Conservation (phyloP, 1,140 invertebrate species). For the Pogonognathellus flavescens region DNA sequence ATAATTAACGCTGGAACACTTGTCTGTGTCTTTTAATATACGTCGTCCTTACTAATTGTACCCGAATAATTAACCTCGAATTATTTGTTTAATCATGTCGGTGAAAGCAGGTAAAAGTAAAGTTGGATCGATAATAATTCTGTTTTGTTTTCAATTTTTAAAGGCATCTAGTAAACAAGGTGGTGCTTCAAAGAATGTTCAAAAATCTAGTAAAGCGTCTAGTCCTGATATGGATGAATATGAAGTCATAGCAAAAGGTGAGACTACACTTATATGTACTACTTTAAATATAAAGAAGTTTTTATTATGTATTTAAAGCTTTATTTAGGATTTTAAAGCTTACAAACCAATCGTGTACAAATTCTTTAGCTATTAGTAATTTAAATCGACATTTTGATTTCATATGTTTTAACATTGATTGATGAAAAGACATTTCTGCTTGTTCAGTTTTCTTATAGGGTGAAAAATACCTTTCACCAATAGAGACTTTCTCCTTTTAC, state of each 20-base stretch:
- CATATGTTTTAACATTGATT: too few species aligned
- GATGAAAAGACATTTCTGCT: too few species aligned
- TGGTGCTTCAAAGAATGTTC: constrained; percentile 51
- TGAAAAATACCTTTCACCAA: not conserved
- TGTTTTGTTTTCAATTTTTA: not conserved
- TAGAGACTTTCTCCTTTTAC: not conserved
- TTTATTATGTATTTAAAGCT: too few species aligned
- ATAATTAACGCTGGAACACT: not conserved
- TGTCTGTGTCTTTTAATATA: not conserved
- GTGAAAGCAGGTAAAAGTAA: too few species aligned
- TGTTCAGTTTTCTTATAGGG: not conserved
- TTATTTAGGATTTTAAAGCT: too few species aligned
- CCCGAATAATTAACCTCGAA: too few species aligned
- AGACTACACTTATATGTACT: not conserved
- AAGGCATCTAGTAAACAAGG: constrained; percentile 22
- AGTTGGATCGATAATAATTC: not conserved
- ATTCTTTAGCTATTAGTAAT: too few species aligned
- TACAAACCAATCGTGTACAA: too few species aligned
- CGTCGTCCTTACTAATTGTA: not conserved
- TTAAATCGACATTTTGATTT: too few species aligned
- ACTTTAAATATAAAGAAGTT: too few species aligned
- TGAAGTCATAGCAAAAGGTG: constrained; percentile 68
- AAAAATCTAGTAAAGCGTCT: constrained; percentile 67
- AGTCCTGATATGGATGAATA: constrained; percentile 69
- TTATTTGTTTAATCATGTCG: too few species aligned